phyloP scores from a whole-genome alignment of 2,797 vertebrate genomes.

The Halcyon chelicuti region DNA sequence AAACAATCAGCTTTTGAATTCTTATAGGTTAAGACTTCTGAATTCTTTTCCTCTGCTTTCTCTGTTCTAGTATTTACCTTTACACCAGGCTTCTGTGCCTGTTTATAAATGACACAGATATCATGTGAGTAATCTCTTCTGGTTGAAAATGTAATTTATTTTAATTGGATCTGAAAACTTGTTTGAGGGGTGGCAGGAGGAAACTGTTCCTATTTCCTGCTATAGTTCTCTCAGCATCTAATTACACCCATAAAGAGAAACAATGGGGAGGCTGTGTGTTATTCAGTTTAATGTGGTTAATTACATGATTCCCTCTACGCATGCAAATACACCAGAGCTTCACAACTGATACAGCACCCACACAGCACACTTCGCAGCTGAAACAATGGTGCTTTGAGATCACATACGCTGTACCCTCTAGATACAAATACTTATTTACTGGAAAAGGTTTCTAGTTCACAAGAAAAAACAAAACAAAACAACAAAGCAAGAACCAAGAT shows the following conservation, averaged over 20 bases:
- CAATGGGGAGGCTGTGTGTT: conserved; percentile 17
- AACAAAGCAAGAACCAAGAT: too few species aligned
- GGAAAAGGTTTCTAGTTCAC: background rate
- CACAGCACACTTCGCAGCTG: background rate
- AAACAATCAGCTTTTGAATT: background rate
- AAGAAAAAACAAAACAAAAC: background rate
- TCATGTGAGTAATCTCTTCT: conserved; percentile 4
- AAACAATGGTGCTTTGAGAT: background rate
- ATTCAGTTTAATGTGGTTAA: conserved; percentile 18
- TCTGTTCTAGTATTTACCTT: background rate
- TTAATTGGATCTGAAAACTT: conserved; percentile 64
- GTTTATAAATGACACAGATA: conserved; percentile 15
- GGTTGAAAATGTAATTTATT: conserved; percentile 54
- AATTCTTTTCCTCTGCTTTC: background rate
- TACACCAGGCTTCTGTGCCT: background rate
- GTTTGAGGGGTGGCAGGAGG: conserved; percentile 42
- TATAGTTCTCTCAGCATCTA: conserved; percentile 41
- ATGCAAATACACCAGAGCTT: conserved; percentile 1
- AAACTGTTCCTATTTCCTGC: conserved; percentile 42
- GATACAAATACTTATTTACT: background rate
- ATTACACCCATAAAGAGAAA: conserved; percentile 35
- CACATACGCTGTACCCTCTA: background rate
- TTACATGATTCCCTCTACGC: background rate
- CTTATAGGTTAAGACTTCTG: background rate
- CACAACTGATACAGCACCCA: background rate